These are phyloP conservation scores for Phaonia tiefii DNA, from an alignment of 2,888 invertebrate species.

Conservation along the genomic window DNA sequence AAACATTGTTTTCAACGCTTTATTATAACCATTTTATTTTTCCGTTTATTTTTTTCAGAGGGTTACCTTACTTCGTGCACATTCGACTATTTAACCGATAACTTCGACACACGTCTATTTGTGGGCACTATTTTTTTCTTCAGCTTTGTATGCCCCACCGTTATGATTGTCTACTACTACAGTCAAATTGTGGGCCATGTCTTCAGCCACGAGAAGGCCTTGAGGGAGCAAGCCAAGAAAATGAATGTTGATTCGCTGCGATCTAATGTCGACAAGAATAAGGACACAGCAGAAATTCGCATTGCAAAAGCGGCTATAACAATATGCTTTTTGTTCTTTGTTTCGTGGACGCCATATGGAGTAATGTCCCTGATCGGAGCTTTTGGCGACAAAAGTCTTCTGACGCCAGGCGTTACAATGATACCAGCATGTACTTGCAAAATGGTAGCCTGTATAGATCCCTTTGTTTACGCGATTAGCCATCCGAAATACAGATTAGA, in stretches of 20 bases:
- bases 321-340: constrained; percentile 90
- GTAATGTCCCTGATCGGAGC: constrained; percentile 90
- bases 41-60: constrained; percentile 82
- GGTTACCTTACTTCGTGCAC: constrained; percentile 93
- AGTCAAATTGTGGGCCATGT: constrained; percentile 93
- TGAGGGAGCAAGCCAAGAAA: constrained; percentile 91
- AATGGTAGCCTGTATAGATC: constrained; percentile 94
- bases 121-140: constrained; percentile 88
- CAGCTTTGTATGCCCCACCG: constrained; percentile 89
- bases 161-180: constrained; percentile 90
- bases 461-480: constrained; percentile 94
- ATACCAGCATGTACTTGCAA: constrained; percentile 93
- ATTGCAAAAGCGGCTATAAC: constrained; percentile 95
- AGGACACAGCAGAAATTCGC: constrained; percentile 89
- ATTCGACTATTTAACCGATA: constrained; percentile 90
- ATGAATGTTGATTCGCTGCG: constrained; percentile 94
- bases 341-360: constrained; percentile 95
- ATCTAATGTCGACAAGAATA: constrained; percentile 84
- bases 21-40: too few species aligned
- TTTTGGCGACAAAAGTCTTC: constrained; percentile 86
- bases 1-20: too few species aligned
- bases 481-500: constrained; percentile 93
- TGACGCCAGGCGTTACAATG: constrained; percentile 90
- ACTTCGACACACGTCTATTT: constrained; percentile 89
- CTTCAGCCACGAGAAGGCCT: constrained; percentile 91